phyloP scores from a whole-genome alignment of 2,797 vertebrate genomes.

The Anguilla pacifica region DNA sequence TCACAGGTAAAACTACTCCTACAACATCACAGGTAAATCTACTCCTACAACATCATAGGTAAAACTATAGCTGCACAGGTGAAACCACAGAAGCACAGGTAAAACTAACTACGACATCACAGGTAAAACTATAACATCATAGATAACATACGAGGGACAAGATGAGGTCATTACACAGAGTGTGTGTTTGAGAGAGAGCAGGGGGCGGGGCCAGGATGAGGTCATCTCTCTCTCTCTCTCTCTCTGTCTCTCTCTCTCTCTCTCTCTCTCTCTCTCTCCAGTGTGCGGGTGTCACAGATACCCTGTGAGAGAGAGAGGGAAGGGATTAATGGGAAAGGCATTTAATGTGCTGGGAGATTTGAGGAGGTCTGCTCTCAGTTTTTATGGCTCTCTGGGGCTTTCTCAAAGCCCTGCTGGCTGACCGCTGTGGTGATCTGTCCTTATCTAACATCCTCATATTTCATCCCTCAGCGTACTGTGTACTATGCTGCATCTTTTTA shows the following conservation, averaged over 20 bases:
- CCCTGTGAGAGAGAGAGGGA: background rate
- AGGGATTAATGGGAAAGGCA: constrained; percentile 9
- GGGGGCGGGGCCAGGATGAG: background rate
- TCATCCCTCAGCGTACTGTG: too few relatives aligned
- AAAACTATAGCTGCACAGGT: background rate
- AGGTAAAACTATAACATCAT: background rate
- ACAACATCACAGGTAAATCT: constrained; percentile 88
- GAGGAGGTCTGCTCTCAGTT: background rate
- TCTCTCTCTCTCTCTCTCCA: background rate
- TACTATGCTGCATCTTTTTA: too few relatives aligned
- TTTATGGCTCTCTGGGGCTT: background rate
- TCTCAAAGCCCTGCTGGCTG: background rate
- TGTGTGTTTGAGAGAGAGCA: too few relatives aligned
- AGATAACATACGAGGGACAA: background rate
- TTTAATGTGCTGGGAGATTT: constrained; percentile 4
- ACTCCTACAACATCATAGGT: constrained; percentile 61
- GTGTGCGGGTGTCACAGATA: too few relatives aligned
- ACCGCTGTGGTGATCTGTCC: background rate
- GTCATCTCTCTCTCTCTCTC: too few relatives aligned
- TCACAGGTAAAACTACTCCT: constrained; percentile 52
- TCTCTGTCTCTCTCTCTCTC: too few relatives aligned
- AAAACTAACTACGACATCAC: background rate
- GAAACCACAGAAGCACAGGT: background rate
- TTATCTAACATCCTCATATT: background rate
- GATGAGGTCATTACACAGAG: too few relatives aligned